phyloP scores from a whole-genome alignment of 2,888 invertebrate genomes.

The Congeria kusceri region DNA sequence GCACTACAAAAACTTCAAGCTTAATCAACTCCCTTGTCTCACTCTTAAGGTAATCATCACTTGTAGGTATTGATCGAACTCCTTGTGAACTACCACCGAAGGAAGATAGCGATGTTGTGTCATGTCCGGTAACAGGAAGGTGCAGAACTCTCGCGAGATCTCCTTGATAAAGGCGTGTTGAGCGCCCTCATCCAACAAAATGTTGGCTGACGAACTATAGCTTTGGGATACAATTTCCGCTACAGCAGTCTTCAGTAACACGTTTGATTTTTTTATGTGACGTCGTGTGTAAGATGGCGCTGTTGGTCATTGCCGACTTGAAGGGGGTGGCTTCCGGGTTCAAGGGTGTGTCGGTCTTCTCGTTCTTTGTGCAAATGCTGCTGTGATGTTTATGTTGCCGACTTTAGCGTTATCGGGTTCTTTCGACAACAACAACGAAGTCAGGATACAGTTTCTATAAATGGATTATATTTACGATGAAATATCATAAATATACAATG shows the following conservation, averaged over 20 bases:
- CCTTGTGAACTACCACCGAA: conserved; percentile 31
- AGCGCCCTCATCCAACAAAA: conserved; percentile 46
- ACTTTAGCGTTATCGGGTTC: too few relatives aligned
- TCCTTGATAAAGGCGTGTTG: conserved; percentile 35
- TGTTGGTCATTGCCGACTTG: too few relatives aligned
- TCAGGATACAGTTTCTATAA: too few relatives aligned
- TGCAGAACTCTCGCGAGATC: conserved; percentile 25
- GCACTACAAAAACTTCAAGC: conserved; percentile 36
- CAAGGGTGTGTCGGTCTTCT: too few relatives aligned
- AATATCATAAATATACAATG: too few relatives aligned
- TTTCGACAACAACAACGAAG: too few relatives aligned
- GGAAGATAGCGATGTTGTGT: conserved; percentile 21
- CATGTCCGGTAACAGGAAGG: conserved; percentile 12
- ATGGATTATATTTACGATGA: too few relatives aligned
- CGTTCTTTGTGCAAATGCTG: conserved; percentile 2
- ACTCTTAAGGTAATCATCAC: not conserved
- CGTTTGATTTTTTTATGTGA: not conserved
- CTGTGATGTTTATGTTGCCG: not conserved
- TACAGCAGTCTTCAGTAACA: conserved; percentile 43
- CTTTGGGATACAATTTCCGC: not conserved
- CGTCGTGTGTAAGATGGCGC: too few relatives aligned
- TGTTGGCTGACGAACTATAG: conserved; percentile 12
- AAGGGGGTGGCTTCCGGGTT: too few relatives aligned
- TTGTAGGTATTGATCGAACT: conserved; percentile 7
- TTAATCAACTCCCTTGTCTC: conserved; percentile 4